A percentile compares a stretch with the other conserved stretches of the same genome.
phyloP scores from a whole-genome alignment of 2,113 vertebrate species.

The Acrocephalus arundinaceus region DNA sequence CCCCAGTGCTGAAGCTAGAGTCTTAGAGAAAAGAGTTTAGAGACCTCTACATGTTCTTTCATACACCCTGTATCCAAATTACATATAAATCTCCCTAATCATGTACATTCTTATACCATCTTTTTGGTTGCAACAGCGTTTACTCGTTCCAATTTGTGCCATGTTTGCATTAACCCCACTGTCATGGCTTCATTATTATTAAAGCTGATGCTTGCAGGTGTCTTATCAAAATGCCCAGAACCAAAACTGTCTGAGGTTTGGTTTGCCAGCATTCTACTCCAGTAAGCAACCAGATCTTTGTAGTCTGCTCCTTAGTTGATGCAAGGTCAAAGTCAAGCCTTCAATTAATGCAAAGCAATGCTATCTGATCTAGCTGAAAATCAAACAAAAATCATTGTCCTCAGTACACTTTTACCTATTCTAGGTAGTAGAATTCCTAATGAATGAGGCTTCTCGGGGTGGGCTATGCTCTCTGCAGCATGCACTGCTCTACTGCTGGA shows the following conservation, averaged over 20 bases:
- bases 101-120: background rate
- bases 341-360: rapidly evolving
- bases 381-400: background rate
- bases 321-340: background rate
- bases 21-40: background rate
- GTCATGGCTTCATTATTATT: background rate
- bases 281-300: background rate
- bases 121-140: background rate
- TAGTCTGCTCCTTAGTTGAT: background rate
- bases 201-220: background rate
- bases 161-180: background rate
- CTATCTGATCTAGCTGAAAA: background rate
- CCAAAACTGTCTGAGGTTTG: background rate
- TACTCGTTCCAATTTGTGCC: background rate
- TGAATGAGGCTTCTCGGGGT: background rate
- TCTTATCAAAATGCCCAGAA: conserved; percentile 2
- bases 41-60: background rate
- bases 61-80: background rate
- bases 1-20: background rate
- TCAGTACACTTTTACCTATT: background rate
- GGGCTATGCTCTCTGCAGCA: background rate
- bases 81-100: background rate
- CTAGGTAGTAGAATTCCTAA: background rate
- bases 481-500: background rate
- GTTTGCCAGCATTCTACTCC: background rate